These are phyloP conservation scores for Bombus haemorrhoidalis DNA, from an alignment of 1,140 invertebrate species.

Conservation along the genomic window DNA sequence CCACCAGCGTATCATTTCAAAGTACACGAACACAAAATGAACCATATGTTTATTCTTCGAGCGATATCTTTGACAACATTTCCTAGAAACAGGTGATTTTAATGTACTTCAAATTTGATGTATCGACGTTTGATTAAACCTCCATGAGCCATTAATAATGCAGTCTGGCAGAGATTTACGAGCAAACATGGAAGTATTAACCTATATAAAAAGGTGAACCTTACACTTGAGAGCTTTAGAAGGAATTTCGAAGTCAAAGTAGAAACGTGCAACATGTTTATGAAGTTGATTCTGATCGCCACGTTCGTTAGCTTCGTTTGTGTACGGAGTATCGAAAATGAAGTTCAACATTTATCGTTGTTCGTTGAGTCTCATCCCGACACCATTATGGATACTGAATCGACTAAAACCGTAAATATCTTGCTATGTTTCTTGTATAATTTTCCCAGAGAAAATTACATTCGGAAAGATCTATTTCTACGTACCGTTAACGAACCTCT, in stretches of 20 bases:
- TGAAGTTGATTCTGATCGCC: conserved; percentile 2
- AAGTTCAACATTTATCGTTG: background rate
- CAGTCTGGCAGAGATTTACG: conserved; percentile 7
- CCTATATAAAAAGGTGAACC: conserved; percentile 17
- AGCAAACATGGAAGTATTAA: background rate
- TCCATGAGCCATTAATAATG: background rate
- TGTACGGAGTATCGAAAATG: background rate
- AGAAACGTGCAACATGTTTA: conserved; percentile 15
- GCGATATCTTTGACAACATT: background rate
- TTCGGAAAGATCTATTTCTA: background rate
- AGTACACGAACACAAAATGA: background rate
- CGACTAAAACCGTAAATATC: conserved; percentile 16
- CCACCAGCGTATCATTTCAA: background rate
- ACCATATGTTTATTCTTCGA: background rate
- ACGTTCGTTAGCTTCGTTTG: conserved; percentile 15
- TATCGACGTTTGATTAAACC: conserved; percentile 3
- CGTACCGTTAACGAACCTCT: too few species aligned
- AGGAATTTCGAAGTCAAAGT: background rate
- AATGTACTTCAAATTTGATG: background rate
- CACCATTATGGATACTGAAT: background rate
- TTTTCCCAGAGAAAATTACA: background rate
- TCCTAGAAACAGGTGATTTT: background rate
- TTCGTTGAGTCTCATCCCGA: background rate
- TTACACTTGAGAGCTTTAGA: background rate
- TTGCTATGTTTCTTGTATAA: background rate